Percentiles rank a stretch among this genome's conserved stretches.
Evolutionary conservation across 2,888 invertebrate genomes (phyloP).

Genomic region (Leptopilina drosophilae): DNA sequence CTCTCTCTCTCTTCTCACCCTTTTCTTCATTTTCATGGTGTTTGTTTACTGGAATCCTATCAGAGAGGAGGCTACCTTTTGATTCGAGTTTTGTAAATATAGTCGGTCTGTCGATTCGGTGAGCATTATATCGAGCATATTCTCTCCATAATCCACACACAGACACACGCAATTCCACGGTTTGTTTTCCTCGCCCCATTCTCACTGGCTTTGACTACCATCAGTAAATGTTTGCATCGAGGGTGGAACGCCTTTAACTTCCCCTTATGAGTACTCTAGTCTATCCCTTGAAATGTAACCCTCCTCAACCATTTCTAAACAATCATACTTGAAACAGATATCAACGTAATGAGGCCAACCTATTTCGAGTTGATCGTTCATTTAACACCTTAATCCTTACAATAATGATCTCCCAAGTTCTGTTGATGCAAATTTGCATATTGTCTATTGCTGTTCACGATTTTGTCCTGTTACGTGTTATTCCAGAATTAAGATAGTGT

Average conservation of each 20-base stretch:
- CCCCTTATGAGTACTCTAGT: slow-evolving; percentile 24
- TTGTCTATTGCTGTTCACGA: too few species aligned
- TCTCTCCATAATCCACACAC: slow-evolving; percentile 56
- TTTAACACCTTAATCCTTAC: background rate
- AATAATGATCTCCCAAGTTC: too few species aligned
- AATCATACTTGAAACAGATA: slow-evolving; percentile 24
- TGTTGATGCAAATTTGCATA: too few species aligned
- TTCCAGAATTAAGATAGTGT: too few species aligned
- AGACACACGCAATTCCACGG: slow-evolving; percentile 51
- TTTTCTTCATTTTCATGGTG: background rate
- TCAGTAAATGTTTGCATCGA: slow-evolving; percentile 61
- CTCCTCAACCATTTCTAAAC: slow-evolving; percentile 37
- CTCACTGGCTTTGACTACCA: slow-evolving; percentile 60
- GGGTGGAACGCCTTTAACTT: slow-evolving; percentile 22
- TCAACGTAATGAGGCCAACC: slow-evolving; percentile 4
- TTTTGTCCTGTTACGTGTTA: too few species aligned
- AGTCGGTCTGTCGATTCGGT: slow-evolving; percentile 24
- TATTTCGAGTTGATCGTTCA: background rate
- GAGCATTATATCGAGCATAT: slow-evolving; percentile 52
- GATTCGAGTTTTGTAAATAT: slow-evolving; percentile 25
- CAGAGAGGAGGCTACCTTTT: slow-evolving; percentile 5
- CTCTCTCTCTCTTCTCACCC: background rate
- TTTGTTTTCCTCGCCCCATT: slow-evolving; percentile 60
- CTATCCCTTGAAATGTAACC: slow-evolving; percentile 42
- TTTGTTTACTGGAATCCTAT: slow-evolving; percentile 19